Evolutionary conservation across 2,888 invertebrate genomes (phyloP), one percentile per base, ranked within the genome.

Genomic region (Lepidochrysops patricia): DNA sequence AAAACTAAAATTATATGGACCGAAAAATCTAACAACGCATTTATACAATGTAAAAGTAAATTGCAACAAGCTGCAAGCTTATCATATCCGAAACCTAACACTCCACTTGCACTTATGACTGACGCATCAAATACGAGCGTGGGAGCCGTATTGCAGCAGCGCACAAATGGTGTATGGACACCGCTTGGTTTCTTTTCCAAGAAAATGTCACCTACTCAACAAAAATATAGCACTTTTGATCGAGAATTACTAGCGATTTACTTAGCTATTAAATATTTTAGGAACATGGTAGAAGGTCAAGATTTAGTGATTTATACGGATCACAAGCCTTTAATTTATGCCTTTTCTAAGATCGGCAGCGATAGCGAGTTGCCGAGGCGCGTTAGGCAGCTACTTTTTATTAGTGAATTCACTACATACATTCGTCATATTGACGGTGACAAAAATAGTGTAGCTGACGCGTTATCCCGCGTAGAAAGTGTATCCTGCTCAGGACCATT

Each of bases 101-200:
- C 72, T 1, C 27, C 61, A 6, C 29, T 77, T 3, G 57, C 70
- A 5, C n/a, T 77, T 0, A 63, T 69, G 37, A 66, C 66, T 2
- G 75, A 79, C 62, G 80, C 80, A 1, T 79, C 76, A 0, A 68
- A 74, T 48, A 63, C 57, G 3, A 68, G 76, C 9, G 67, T 75
- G 19, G 80, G 78, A 3, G 74, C 74, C 1, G 71, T 69, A 0
- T 52, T 82, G 9, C 72, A 80, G 57, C 77, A 79, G 64, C 29
- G 61, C 0, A 59, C 64, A 15, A 43, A 62, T 15, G 29, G 25
- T 19, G 43, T n/a, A 6, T 66, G 64, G 62, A n/a, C 58, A 43
- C 66, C 77, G 0, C 57, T 79, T 9, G 72, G 70, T 2, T 79
- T 74, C 58, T 78, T 74, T 62, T 76, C 75, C 70, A 63, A 62